phyloP scores from a whole-genome alignment of 2,888 invertebrate species.

The Caradrina clavipalpis region DNA sequence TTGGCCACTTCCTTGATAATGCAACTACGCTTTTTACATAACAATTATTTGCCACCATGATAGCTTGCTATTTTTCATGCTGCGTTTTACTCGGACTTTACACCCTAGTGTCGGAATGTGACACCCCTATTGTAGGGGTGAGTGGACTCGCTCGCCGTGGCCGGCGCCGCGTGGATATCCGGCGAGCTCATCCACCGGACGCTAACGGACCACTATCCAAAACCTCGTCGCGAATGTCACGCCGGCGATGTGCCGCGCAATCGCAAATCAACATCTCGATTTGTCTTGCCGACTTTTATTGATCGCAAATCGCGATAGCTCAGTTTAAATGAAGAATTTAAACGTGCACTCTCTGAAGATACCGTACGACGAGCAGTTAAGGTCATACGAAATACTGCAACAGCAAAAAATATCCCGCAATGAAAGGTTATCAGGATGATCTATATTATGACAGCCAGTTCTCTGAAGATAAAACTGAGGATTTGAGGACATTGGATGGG shows the following conservation, averaged over 20 bases:
- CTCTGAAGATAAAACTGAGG: constrained; percentile 36
- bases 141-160: constrained; percentile 66
- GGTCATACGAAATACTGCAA: constrained; percentile 34
- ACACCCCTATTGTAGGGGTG: constrained; percentile 70
- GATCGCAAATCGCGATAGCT: constrained; percentile 56
- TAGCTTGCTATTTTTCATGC: not conserved
- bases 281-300: constrained; percentile 48
- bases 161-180: constrained; percentile 77
- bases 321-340: constrained; percentile 37
- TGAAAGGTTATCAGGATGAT: constrained; percentile 39
- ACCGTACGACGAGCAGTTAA: constrained; percentile 25
- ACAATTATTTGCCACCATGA: constrained; percentile 15
- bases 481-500: constrained; percentile 28
- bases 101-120: constrained; percentile 6
- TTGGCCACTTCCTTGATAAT: constrained; percentile 32
- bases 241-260: constrained; percentile 55
- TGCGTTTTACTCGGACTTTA: not conserved
- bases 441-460: constrained; percentile 38
- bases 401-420: constrained; percentile 38
- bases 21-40: constrained; percentile 31
- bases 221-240: constrained; percentile 71
- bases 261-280: constrained; percentile 56
- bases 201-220: constrained; percentile 83
- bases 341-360: constrained; percentile 30
- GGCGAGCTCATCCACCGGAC: constrained; percentile 85